Conservation (phyloP, 2,888 invertebrate genomes). For the Pherbina coryleti region DNA sequence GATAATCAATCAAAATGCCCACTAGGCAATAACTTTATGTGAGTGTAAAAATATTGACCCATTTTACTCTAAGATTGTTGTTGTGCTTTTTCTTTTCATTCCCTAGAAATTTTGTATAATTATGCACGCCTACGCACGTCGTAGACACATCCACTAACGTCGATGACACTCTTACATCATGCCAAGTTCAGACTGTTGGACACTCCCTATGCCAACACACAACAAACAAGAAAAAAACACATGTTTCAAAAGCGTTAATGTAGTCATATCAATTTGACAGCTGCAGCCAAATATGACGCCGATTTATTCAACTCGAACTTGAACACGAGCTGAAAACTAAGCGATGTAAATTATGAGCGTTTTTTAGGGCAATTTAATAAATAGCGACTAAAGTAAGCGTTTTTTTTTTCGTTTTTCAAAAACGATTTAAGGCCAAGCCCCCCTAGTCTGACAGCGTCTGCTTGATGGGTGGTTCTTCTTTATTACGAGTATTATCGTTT, state of each 20-base stretch:
- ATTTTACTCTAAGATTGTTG: neutral
- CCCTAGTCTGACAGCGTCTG: no score
- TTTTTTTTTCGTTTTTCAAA: no score
- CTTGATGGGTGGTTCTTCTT: no score
- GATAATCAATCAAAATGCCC: constrained; percentile 1
- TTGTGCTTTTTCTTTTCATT: no score
- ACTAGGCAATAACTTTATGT: neutral
- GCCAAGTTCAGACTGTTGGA: neutral
- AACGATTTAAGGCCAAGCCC: no score
- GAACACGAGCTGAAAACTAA: neutral
- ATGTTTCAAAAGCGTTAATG: neutral
- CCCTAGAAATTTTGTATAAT: constrained; percentile 7
- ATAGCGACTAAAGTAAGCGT: no score
- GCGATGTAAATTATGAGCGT: neutral
- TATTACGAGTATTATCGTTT: no score
- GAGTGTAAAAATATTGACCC: constrained; percentile 4
- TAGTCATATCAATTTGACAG: constrained; percentile 39
- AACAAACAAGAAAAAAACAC: constrained; percentile 18
- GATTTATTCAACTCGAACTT: constrained; percentile 32
- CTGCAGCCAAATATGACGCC: constrained; percentile 44
- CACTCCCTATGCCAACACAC: constrained; percentile 32
- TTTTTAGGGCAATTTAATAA: neutral
- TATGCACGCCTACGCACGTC: constrained; percentile 31
- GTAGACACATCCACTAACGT: neutral
- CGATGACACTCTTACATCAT: neutral